Evolutionary conservation across 2,888 invertebrate genomes (phyloP), one percentile per base, ranked within the genome.

Genomic region (Erebia epiphron): DNA sequence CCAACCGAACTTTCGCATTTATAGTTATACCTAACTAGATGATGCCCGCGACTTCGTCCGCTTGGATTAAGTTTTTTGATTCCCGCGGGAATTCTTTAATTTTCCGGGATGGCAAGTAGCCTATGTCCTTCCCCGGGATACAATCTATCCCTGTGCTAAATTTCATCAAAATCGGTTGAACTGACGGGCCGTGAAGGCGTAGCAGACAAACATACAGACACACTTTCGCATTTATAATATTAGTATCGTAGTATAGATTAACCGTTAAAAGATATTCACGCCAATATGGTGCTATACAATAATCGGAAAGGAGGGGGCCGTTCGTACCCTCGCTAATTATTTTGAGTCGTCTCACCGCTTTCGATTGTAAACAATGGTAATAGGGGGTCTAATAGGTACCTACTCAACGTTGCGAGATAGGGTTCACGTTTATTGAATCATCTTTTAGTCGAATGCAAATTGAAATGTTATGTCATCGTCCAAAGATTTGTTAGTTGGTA

Each of bases 331-430:
- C 80, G 82, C 85, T 85, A 86, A 86, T 87, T 85, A 85, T 86
- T 85, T 81, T 79, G 80, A 82, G 81, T 82, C 84, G 81, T 82
- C 78, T 80, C 84, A 80, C 81, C 79, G 82, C 79, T 77, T 81
- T 76, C 75, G 75, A 79, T 77, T 79, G 81, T 82, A 84, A 84
- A 87, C 86, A 84, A 85, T 82, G 77, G 76, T 49, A 65, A 71
- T 26, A 67, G 74, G 75, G 76, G 75, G 46, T 58, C 49, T 67
- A 67, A 67, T 67, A 58, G 52, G 46, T 26, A 57, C 18, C 58
- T 26, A 58, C 62, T 62, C 62, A 26, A 49, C 62, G 62, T 62
- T 62, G 62, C 49, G 21, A 46, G 57, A 67, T 67, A 46, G 67
- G 67, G 67, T 67, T 58, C 57, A 14, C 43, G 18, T 67, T 58